Percentiles rank a stretch among this genome's conserved stretches.
phyloP scores from a whole-genome alignment of 1,140 invertebrate genomes.

The Penaeus chinensis region DNA sequence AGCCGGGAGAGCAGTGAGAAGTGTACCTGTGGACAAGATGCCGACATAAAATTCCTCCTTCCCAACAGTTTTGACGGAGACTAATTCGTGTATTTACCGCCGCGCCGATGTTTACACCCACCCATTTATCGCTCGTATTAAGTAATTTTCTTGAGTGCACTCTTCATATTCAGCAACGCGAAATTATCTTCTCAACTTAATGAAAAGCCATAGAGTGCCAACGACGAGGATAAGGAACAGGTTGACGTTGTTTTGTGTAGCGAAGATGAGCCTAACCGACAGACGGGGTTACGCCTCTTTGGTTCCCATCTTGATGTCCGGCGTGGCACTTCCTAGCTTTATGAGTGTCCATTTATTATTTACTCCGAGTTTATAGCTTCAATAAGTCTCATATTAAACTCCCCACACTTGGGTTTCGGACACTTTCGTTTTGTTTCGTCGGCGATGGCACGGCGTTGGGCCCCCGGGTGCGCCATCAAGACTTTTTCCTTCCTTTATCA shows the following conservation, averaged over 20 bases:
- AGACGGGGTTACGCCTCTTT: slow-evolving; percentile 43
- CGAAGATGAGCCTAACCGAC: slow-evolving; percentile 36
- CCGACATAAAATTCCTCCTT: no score
- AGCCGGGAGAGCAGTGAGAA: no score
- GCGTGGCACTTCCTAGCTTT: slow-evolving; percentile 59
- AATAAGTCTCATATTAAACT: slow-evolving; percentile 62
- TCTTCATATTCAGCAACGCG: slow-evolving; percentile 57
- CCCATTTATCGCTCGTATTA: slow-evolving; percentile 57
- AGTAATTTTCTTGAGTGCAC: slow-evolving; percentile 60
- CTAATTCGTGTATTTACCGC: slow-evolving; percentile 20
- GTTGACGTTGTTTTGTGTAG: slow-evolving; percentile 10
- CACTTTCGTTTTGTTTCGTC: slow-evolving; percentile 54
- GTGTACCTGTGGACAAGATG: no score
- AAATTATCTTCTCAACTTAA: slow-evolving; percentile 61
- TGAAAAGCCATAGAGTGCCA: slow-evolving; percentile 55
- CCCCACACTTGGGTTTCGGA: slow-evolving; percentile 45
- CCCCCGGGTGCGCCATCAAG: background rate
- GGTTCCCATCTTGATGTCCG: slow-evolving; percentile 51
- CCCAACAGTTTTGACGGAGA: no score
- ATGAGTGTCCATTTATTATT: slow-evolving; percentile 62
- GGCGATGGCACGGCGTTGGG: background rate
- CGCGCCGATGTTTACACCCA: slow-evolving; percentile 47
- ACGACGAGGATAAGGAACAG: slow-evolving; percentile 32
- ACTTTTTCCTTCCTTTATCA: background rate
- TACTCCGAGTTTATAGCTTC: slow-evolving; percentile 61